These are phyloP conservation scores for Falco rusticolus DNA, from an alignment of 2,797 vertebrate species.

Conservation along the genomic window DNA sequence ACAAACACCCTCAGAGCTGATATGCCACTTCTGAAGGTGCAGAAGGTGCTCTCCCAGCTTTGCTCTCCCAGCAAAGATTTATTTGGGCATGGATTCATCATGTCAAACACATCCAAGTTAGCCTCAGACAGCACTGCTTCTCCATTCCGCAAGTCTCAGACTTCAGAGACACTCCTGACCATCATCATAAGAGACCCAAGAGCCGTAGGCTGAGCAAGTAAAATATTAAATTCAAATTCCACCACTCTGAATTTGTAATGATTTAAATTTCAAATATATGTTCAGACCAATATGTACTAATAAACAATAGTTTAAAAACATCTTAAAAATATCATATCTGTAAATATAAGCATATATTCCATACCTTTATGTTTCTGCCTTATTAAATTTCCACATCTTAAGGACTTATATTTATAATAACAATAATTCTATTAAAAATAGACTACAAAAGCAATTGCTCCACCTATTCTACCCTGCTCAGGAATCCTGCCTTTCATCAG, in stretches of 20 bases:
- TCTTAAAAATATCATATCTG: background rate
- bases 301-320: background rate
- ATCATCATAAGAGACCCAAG: too few species aligned
- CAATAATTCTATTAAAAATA: background rate
- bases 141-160: background rate
- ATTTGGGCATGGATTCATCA: background rate
- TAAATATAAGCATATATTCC: background rate
- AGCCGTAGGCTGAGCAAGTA: background rate
- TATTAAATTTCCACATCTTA: background rate
- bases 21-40: background rate
- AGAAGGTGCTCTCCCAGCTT: background rate
- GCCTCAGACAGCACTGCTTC: too few species aligned
- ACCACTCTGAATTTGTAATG: background rate
- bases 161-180: background rate
- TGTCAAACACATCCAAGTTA: background rate
- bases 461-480: background rate
- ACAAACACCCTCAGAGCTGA: background rate
- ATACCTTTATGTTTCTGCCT: background rate
- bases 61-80: background rate
- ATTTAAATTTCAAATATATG: background rate
- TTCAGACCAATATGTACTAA: background rate
- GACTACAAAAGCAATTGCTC: background rate
- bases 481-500: background rate
- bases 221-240: background rate
- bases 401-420: background rate